These are phyloP conservation scores for Ctenomys sociabilis DNA, from an alignment of 2,113 vertebrate species.

Conservation along the genomic window DNA sequence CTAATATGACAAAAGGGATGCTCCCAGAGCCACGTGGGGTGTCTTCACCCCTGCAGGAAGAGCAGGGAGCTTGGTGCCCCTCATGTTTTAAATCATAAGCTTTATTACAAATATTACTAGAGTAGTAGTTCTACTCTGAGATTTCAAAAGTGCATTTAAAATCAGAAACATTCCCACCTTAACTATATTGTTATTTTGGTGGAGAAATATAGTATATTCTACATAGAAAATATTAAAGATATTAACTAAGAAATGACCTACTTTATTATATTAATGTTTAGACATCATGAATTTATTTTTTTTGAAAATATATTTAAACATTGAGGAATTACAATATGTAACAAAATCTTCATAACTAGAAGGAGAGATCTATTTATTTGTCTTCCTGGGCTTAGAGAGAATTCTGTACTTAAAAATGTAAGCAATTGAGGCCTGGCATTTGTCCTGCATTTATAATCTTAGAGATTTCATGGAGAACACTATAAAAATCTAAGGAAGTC, in stretches of 20 bases:
- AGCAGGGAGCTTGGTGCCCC: constrained; percentile 52
- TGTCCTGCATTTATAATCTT: constrained; percentile 65
- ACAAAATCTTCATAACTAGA: constrained; percentile 63
- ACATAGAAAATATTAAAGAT: constrained; percentile 67
- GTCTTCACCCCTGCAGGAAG: constrained; percentile 54
- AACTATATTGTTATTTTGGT: constrained; percentile 74
- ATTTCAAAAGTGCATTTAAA: constrained; percentile 74
- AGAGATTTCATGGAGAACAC: constrained; percentile 62
- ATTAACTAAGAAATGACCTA: constrained; percentile 71
- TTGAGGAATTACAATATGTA: constrained; percentile 54
- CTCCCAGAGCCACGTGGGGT: constrained; percentile 54
- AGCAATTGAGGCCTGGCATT: constrained; percentile 18
- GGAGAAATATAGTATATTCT: constrained; percentile 56
- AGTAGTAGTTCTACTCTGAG: constrained; percentile 67
- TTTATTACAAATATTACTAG: constrained; percentile 63
- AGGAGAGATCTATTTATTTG: constrained; percentile 41
- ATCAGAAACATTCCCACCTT: constrained; percentile 66
- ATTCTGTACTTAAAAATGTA: constrained; percentile 33
- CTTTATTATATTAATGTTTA: constrained; percentile 73
- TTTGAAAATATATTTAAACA: constrained; percentile 65
- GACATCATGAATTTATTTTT: constrained; percentile 61
- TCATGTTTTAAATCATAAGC: constrained; percentile 74
- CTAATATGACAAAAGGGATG: constrained; percentile 38
- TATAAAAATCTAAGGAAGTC: constrained; percentile 42
- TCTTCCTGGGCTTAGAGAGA: constrained; percentile 13